Evolutionary conservation across 2,113 vertebrate species (phyloP).

Genomic region (Trogon melanurus): DNA sequence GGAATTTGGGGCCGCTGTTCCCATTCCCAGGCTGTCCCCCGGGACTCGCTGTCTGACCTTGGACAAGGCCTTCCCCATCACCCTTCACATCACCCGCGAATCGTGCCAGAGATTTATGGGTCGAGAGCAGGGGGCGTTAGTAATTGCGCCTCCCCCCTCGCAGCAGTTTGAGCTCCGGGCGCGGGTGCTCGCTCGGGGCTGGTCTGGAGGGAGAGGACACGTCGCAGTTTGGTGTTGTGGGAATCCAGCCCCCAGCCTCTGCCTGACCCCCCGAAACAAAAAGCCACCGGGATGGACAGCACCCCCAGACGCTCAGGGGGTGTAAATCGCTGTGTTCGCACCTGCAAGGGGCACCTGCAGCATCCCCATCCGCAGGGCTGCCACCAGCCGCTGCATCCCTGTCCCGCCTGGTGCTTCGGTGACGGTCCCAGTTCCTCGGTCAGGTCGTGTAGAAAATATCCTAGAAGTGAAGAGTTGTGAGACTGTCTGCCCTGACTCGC

Average conservation of each 20-base stretch:
- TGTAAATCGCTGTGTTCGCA: neutral
- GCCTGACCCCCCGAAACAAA: neutral
- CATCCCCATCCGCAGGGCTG: neutral
- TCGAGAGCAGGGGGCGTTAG: neutral
- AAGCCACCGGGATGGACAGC: accelerated
- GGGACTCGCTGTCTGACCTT: slow-evolving; percentile 34
- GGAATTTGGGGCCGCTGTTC: neutral
- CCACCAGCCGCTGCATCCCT: neutral
- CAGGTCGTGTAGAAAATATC: neutral
- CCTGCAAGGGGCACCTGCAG: neutral
- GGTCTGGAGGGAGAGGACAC: neutral
- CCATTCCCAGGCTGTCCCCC: slow-evolving; percentile 9
- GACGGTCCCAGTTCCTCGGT: neutral
- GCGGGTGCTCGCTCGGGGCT: neutral
- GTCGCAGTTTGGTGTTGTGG: neutral
- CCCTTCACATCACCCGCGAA: neutral
- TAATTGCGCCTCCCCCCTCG: neutral
- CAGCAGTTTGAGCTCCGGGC: neutral
- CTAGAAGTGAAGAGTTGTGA: neutral
- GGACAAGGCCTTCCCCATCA: slow-evolving; percentile 44
- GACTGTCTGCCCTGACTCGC: neutral
- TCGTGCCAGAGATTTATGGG: slow-evolving; percentile 14
- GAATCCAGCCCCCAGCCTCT: slow-evolving; percentile 17
- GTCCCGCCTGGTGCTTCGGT: neutral
- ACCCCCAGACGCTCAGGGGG: accelerated